phyloP scores from a whole-genome alignment of 1,140 invertebrate species.

The Drosophila simulans region DNA sequence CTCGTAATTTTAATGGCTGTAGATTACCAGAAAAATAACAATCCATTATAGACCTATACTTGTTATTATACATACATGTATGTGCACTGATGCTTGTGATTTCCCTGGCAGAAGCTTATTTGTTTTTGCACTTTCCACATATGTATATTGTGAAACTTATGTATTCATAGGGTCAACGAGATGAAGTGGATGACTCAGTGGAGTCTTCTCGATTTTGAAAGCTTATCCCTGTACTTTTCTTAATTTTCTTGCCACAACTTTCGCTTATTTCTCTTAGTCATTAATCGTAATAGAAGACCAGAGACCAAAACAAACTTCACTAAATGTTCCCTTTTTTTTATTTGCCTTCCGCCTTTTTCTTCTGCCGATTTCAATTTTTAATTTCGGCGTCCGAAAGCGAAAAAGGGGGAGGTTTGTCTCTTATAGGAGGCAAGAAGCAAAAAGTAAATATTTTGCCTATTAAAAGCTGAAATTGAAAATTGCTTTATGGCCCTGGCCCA shows the following conservation, averaged over 20 bases:
- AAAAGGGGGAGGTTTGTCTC: constrained; percentile 6
- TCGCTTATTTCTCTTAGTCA: constrained; percentile 33
- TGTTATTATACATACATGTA: too few species aligned
- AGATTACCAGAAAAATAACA: neutral
- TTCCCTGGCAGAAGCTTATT: too few species aligned
- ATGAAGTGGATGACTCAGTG: constrained; percentile 7
- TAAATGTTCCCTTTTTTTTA: constrained; percentile 29
- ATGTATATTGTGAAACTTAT: too few species aligned
- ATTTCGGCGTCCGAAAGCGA: constrained; percentile 49
- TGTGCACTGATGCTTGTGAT: too few species aligned
- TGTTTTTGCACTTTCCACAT: too few species aligned
- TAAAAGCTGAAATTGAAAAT: constrained; percentile 44
- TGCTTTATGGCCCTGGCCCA: constrained; percentile 29
- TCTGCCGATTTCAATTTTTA: constrained; percentile 44
- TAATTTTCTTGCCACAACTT: constrained; percentile 60
- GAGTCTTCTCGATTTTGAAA: constrained; percentile 46
- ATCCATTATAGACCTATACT: neutral
- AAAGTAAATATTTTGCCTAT: constrained; percentile 48
- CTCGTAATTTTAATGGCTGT: neutral
- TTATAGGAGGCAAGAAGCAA: neutral
- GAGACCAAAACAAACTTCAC: constrained; percentile 41
- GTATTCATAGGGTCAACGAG: neutral
- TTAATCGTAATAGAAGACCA: constrained; percentile 44
- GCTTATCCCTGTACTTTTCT: constrained; percentile 44
- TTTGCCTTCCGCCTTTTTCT: constrained; percentile 20